Evolutionary conservation across 2,113 vertebrate genomes (phyloP).

Genomic region (Pandion haliaetus): DNA sequence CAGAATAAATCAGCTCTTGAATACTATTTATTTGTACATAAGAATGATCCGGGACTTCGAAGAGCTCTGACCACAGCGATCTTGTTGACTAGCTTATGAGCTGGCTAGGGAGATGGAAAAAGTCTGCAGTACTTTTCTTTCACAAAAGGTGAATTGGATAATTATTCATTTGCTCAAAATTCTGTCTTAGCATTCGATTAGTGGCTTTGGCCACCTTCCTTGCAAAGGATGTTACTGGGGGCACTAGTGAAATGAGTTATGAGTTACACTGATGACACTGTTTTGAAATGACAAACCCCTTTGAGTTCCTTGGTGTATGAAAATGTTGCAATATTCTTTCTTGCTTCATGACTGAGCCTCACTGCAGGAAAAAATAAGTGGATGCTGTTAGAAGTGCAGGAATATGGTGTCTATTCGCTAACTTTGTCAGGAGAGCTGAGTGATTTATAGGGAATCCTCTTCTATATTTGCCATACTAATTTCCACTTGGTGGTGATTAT

Average conservation of each 20-base stretch:
- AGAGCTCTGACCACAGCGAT: neutral
- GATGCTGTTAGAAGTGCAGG: neutral
- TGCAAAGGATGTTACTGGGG: neutral
- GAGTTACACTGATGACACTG: neutral
- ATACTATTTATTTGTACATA: neutral
- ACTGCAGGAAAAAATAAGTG: neutral
- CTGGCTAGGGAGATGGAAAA: neutral
- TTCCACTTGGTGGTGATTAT: neutral
- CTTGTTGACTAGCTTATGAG: neutral
- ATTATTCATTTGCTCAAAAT: neutral
- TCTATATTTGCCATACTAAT: neutral
- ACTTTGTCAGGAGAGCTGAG: neutral
- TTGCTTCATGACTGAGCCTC: neutral
- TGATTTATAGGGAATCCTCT: neutral
- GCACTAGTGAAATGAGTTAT: neutral
- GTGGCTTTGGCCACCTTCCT: neutral
- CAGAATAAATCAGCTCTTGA: neutral
- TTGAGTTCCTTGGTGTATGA: neutral
- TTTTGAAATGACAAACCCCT: neutral
- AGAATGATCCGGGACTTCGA: neutral
- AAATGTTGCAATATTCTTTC: neutral
- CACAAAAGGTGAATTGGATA: neutral
- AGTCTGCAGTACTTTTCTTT: neutral
- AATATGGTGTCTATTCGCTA: neutral
- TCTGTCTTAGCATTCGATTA: neutral